Percentiles rank a stretch among this genome's conserved stretches.
Conservation (phyloP, 2,113 vertebrate species). For the Megaleporinus macrocephalus region DNA sequence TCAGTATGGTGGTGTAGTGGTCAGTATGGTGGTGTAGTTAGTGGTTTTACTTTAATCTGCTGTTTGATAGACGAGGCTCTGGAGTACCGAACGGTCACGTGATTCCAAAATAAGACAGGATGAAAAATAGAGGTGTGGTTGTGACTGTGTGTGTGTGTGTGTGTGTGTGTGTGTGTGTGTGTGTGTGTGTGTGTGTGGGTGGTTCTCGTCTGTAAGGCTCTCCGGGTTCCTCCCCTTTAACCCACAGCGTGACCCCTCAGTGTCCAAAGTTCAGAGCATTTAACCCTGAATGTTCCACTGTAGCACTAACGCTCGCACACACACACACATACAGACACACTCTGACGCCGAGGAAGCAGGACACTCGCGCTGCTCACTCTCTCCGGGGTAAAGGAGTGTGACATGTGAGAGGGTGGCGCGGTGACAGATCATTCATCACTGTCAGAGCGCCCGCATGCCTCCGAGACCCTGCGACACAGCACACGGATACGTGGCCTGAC, state of each 20-base stretch:
- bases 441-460: constrained; percentile 64
- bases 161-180: constrained; percentile 51
- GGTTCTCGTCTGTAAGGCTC: constrained; percentile 66
- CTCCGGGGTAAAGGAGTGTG: constrained; percentile 66
- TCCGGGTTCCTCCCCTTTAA: constrained; percentile 71
- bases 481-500: constrained; percentile 58
- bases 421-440: constrained; percentile 78
- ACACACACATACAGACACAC: constrained; percentile 37
- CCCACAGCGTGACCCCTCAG: constrained; percentile 60
- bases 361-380: constrained; percentile 37
- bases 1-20: too few relatives aligned
- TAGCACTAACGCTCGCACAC: constrained; percentile 58
- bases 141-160: constrained; percentile 14
- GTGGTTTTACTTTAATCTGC: too few relatives aligned
- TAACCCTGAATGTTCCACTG: constrained; percentile 68
- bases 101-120: neutral
- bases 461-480: constrained; percentile 43
- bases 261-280: constrained; percentile 69
- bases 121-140: neutral
- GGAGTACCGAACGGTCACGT: too few relatives aligned
- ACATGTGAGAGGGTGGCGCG: constrained; percentile 62
- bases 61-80: too few relatives aligned
- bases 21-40: too few relatives aligned
- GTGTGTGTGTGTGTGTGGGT: constrained; percentile 44
- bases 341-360: constrained; percentile 17